A percentile compares a stretch with the other conserved stretches of the same genome.
Evolutionary conservation across 2,113 vertebrate genomes (phyloP).

Genomic region (Prionailurus bengalensis): DNA sequence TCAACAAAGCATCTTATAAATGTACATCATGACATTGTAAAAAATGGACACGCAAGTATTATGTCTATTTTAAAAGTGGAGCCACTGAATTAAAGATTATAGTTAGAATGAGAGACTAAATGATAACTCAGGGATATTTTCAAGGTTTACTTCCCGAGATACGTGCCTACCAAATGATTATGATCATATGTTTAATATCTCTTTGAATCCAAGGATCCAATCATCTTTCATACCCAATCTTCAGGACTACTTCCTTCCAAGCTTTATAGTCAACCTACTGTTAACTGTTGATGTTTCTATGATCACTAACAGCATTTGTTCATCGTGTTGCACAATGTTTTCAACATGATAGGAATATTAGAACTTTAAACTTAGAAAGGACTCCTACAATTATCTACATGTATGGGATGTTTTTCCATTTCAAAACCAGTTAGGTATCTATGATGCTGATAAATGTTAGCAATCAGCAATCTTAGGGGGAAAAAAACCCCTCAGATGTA

Average conservation of each 20-base stretch:
- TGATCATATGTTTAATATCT: neutral
- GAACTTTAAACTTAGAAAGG: conserved; percentile 35
- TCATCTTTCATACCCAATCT: neutral
- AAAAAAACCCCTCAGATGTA: neutral
- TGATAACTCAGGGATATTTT: neutral
- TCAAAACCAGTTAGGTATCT: conserved; percentile 33
- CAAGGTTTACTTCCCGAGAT: conserved; percentile 21
- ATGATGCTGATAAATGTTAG: conserved; percentile 2
- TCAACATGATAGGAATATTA: neutral
- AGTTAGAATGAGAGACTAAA: conserved; percentile 27
- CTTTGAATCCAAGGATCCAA: neutral
- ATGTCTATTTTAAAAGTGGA: conserved; percentile 47
- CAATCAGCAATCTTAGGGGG: neutral
- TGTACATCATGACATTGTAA: neutral
- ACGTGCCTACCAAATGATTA: neutral
- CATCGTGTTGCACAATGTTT: neutral
- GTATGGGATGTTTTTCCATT: conserved; percentile 4
- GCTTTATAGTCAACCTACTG: neutral
- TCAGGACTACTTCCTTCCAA: neutral
- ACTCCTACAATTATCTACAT: conserved; percentile 19
- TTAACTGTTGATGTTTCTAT: neutral
- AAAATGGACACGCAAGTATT: neutral
- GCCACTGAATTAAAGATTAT: neutral
- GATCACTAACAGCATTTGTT: neutral
- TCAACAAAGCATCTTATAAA: neutral